Conservation (phyloP, 2,113 vertebrate species). For the Bubo scandiacus region DNA sequence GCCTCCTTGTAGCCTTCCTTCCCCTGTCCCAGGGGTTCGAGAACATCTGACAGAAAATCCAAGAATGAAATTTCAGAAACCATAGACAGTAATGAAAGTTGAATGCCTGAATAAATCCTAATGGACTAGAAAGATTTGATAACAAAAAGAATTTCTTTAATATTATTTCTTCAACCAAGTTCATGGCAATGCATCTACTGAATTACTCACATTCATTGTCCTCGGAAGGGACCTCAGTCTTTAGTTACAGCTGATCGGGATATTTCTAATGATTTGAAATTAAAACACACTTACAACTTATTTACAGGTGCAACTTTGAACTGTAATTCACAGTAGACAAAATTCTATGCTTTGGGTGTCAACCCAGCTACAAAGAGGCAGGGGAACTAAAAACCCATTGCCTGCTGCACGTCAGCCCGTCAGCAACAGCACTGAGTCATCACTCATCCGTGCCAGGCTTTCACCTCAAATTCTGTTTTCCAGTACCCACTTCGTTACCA, state of each 20-base stretch:
- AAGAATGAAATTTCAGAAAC: not conserved
- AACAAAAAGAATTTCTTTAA: not conserved
- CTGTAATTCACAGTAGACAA: not conserved
- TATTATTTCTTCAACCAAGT: not conserved
- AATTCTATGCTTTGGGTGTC: not conserved
- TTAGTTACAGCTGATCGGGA: not conserved
- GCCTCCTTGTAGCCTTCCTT: not conserved
- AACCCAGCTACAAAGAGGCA: not conserved
- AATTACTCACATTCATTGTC: not conserved
- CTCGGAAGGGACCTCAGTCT: not conserved
- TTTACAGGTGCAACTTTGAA: not conserved
- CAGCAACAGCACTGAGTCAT: not conserved
- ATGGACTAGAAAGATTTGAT: not conserved
- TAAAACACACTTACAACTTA: not conserved
- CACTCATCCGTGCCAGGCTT: rapidly evolving
- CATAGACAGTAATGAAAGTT: not conserved
- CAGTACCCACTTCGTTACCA: not conserved
- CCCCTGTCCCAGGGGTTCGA: not conserved
- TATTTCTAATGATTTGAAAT: not conserved
- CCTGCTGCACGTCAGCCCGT: not conserved
- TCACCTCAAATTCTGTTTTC: not conserved
- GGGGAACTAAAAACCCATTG: rapidly evolving
- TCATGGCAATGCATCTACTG: not conserved
- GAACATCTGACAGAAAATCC: not conserved
- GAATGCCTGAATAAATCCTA: constrained; percentile 7